phyloP scores from a whole-genome alignment of 2,888 invertebrate genomes.

The Cyclophora albipunctata region DNA sequence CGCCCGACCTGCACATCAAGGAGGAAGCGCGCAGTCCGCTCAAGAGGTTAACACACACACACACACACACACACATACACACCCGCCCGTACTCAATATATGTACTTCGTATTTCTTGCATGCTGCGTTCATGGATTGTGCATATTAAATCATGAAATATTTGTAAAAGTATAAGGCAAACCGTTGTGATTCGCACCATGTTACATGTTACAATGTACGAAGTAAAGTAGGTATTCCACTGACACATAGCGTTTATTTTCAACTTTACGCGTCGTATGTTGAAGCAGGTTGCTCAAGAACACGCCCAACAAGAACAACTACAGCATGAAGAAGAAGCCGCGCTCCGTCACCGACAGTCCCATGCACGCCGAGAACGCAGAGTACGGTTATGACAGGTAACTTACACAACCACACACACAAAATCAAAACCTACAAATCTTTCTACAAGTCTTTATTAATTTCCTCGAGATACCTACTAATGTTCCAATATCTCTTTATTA shows the following conservation, averaged over 20 bases:
- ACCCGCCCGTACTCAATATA: background rate
- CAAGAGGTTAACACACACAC: slow-evolving; percentile 38
- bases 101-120: too few relatives aligned
- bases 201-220: too few relatives aligned
- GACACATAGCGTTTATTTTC: background rate
- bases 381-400: slow-evolving; percentile 56
- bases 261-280: background rate
- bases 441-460: too few relatives aligned
- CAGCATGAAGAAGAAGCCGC: slow-evolving; percentile 50
- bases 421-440: too few relatives aligned
- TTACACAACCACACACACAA: background rate
- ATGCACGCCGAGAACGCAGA: slow-evolving; percentile 56
- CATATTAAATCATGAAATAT: too few relatives aligned
- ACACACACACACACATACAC: too few relatives aligned
- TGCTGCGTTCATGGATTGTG: too few relatives aligned
- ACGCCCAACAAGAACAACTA: slow-evolving; percentile 53
- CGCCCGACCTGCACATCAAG: slow-evolving; percentile 29
- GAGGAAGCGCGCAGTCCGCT: slow-evolving; percentile 59
- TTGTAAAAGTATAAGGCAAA: too few relatives aligned
- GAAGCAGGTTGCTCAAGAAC: slow-evolving; percentile 53
- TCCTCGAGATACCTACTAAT: too few relatives aligned
- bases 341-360: slow-evolving; percentile 47
- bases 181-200: too few relatives aligned
- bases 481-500: too few relatives aligned
- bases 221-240: too few relatives aligned